These are phyloP conservation scores for Cottus gobio DNA, from an alignment of 2,113 vertebrate species.

Conservation along the genomic window DNA sequence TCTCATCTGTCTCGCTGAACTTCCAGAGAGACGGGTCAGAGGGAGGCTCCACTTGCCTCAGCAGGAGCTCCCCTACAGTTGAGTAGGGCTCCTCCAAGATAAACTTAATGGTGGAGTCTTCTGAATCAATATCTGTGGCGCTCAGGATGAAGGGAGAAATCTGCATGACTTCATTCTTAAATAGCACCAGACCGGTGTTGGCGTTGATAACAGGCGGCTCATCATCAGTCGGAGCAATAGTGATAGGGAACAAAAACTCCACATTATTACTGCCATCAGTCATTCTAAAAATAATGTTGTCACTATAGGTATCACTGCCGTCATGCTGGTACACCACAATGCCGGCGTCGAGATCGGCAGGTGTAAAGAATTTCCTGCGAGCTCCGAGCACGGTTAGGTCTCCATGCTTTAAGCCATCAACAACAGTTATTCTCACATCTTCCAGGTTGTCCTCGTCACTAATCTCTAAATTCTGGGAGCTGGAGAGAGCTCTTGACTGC, in stretches of 20 bases:
- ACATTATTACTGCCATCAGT: conserved; percentile 84
- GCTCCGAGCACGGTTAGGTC: conserved; percentile 76
- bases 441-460: conserved; percentile 85
- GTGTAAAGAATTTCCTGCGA: conserved; percentile 80
- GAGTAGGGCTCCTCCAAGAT: conserved; percentile 76
- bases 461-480: conserved; percentile 82
- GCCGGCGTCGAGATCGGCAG: conserved; percentile 79
- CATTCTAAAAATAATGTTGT: conserved; percentile 87
- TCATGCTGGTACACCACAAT: conserved; percentile 87
- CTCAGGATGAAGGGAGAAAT: conserved; percentile 87
- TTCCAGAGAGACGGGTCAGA: conserved; percentile 76
- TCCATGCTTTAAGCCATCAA: conserved; percentile 82
- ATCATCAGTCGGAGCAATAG: conserved; percentile 86
- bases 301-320: conserved; percentile 86
- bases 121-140: conserved; percentile 86
- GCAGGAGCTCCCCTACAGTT: conserved; percentile 78
- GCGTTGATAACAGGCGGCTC: conserved; percentile 84
- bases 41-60: conserved; percentile 80
- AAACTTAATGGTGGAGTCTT: conserved; percentile 85
- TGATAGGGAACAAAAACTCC: conserved; percentile 86
- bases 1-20: conserved; percentile 79
- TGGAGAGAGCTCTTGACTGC: conserved; percentile 83
- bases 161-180: conserved; percentile 83
- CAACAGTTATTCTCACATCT: conserved; percentile 81
- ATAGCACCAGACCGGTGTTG: conserved; percentile 82